Evolutionary conservation across 2,797 vertebrate species (phyloP).

Genomic region (Allobates femoralis): DNA sequence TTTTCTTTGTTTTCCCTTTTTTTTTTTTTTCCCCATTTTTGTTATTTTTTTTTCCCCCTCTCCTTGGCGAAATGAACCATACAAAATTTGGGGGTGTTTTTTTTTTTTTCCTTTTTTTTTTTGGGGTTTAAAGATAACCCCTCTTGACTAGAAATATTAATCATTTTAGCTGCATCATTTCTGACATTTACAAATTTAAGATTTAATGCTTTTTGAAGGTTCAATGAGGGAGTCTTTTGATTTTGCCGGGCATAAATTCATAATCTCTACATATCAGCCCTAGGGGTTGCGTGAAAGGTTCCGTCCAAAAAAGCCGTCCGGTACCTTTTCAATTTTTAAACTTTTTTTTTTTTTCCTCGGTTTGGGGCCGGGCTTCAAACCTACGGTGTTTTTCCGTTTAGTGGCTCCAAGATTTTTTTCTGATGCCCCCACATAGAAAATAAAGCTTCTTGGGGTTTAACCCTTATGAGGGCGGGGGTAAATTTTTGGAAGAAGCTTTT

Average conservation of each 20-base stretch:
- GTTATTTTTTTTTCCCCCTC: constrained; percentile 23
- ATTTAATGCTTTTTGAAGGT: constrained; percentile 36
- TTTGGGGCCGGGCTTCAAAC: constrained; percentile 29
- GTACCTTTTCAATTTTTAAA: constrained; percentile 48
- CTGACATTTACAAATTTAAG: constrained; percentile 35
- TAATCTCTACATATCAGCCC: constrained; percentile 28
- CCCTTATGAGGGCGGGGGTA: constrained; percentile 30
- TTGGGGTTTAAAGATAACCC: constrained; percentile 54
- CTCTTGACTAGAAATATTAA: constrained; percentile 46
- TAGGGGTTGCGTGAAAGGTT: constrained; percentile 39
- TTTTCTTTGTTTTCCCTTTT: constrained; percentile 5
- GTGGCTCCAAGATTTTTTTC: constrained; percentile 42
- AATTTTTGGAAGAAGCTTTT: constrained; percentile 4
- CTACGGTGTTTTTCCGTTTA: constrained; percentile 42
- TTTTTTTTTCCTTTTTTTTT: constrained; percentile 12
- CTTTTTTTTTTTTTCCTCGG: neutral
- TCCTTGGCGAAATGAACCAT: constrained; percentile 20
- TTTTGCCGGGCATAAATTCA: constrained; percentile 25
- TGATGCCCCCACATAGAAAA: constrained; percentile 53
- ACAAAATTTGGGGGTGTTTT: constrained; percentile 46
- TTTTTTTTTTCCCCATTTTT: constrained; percentile 1
- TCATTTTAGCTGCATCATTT: constrained; percentile 29
- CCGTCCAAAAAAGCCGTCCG: neutral
- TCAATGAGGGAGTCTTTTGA: constrained; percentile 15
- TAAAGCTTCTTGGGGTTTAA: constrained; percentile 33